These are phyloP conservation scores for Heliconius melpomene DNA, from an alignment of 1,140 invertebrate genomes.

Conservation along the genomic window DNA sequence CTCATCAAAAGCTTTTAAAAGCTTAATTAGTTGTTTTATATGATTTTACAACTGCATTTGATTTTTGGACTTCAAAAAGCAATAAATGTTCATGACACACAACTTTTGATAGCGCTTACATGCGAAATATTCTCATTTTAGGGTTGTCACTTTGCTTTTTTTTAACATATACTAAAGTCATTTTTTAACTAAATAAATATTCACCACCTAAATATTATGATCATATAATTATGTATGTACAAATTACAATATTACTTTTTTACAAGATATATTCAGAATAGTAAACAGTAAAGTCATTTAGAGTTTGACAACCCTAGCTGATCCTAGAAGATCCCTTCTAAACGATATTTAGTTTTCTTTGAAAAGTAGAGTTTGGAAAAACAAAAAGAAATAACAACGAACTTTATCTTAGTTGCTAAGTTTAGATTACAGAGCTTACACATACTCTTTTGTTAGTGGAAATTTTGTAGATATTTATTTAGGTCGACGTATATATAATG, in stretches of 20 bases:
- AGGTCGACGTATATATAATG: neutral
- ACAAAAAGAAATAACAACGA: slow-evolving; percentile 20
- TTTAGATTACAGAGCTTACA: slow-evolving; percentile 26
- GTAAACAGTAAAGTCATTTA: neutral
- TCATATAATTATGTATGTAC: neutral
- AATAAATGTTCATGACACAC: slow-evolving; percentile 21
- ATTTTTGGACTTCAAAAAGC: slow-evolving; percentile 12
- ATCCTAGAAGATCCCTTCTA: slow-evolving; percentile 5
- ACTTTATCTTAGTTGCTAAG: slow-evolving; percentile 28
- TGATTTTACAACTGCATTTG: slow-evolving; percentile 1
- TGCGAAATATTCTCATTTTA: neutral
- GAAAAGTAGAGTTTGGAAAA: slow-evolving; percentile 16
- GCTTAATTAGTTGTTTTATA: neutral
- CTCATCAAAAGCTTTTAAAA: neutral
- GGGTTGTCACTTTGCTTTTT: neutral
- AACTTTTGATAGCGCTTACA: slow-evolving; percentile 20
- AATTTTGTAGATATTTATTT: slow-evolving; percentile 21
- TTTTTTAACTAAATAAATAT: neutral
- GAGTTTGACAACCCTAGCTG: slow-evolving; percentile 11
- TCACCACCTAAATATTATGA: neutral
- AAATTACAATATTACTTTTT: neutral
- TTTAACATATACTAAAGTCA: neutral
- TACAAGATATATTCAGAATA: neutral
- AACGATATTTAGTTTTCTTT: slow-evolving; percentile 26
- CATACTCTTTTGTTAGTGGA: slow-evolving; percentile 21